Evolutionary conservation across 2,797 vertebrate genomes (phyloP).

Genomic region (Tokudaia muenninki): DNA sequence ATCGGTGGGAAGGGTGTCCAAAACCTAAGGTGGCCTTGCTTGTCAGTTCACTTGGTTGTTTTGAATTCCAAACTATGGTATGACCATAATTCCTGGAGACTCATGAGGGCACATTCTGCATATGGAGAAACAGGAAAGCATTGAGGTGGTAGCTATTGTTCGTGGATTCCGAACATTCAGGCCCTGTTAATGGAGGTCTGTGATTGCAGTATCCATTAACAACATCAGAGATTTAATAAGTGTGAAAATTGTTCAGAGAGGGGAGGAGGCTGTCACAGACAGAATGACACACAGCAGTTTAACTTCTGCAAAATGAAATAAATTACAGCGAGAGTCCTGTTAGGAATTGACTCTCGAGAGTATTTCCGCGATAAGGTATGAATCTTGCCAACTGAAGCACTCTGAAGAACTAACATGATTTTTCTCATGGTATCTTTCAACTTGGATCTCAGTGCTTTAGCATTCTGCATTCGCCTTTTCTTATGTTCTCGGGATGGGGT

Average conservation of each 20-base stretch:
- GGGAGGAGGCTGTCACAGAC: neutral
- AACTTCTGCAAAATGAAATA: neutral
- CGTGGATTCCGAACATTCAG: neutral
- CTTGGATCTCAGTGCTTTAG: neutral
- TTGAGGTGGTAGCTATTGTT: neutral
- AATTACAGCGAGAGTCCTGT: neutral
- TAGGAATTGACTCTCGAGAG: slow-evolving; percentile 1
- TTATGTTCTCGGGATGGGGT: slow-evolving; percentile 1
- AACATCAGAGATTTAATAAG: neutral
- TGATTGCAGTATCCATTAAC: neutral
- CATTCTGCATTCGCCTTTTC: slow-evolving; percentile 37
- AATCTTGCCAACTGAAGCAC: slow-evolving; percentile 44
- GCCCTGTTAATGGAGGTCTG: neutral
- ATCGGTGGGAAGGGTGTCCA: neutral
- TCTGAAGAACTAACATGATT: slow-evolving; percentile 48
- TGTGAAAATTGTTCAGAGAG: neutral
- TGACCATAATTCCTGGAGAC: slow-evolving; percentile 3
- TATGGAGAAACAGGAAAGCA: neutral
- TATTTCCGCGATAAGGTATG: neutral
- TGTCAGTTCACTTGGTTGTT: neutral
- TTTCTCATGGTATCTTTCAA: slow-evolving; percentile 54
- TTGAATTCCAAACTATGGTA: neutral
- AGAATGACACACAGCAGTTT: slow-evolving; percentile 27
- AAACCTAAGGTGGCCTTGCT: neutral
- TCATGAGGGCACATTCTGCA: neutral